Evolutionary conservation across 2,888 invertebrate genomes (phyloP), one percentile per base, ranked within the genome.

Genomic region (Epiperipatus broadwayi): DNA sequence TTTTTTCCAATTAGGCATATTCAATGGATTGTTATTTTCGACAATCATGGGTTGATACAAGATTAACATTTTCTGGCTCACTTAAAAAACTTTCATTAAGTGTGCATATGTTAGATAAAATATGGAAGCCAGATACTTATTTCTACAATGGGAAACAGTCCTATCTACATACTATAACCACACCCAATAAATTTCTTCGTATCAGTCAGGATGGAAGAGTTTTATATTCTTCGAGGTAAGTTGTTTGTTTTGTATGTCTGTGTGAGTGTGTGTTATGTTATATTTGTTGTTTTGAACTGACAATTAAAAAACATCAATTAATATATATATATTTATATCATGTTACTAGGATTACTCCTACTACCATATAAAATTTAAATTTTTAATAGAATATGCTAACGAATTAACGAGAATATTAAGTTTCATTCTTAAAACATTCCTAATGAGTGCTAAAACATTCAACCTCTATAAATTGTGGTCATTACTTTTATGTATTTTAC

Each of bases 51-150:
- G 70, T 73, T 42, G 81, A 81, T 59, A 66, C 69, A 42, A 67
- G 80, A 21, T 64, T 81, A 44, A 72, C 74, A n/a, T 78, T 78
- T 57, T 48, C 52, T 3, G 66, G 67, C 38, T 66, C 67, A 44
- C 70, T 71, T 51, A 71, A 72, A 46, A 73, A 73, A 21, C 63
- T 79, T 42, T 75, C 78, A 1, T 63, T 80, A 45, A 76, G 75
- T 52, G 76, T 78, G 51, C 75, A 75, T 41, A 78, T 80, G 72
- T 60, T 81, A 53, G 84, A 89, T 57, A 71, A 81, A 52, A 85
- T 93, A 52, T 93, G 93, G 93, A 71, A 85, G 47, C 93, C 93
- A 0, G 91, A 91, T 61, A 91, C 91, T 1, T 91, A 81, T 57
- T 84, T 91, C 60, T 79, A 84, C 60, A 91, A 91, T 57, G 89